Evolutionary conservation across 2,113 vertebrate species (phyloP).

Genomic region (Melozone crissalis): DNA sequence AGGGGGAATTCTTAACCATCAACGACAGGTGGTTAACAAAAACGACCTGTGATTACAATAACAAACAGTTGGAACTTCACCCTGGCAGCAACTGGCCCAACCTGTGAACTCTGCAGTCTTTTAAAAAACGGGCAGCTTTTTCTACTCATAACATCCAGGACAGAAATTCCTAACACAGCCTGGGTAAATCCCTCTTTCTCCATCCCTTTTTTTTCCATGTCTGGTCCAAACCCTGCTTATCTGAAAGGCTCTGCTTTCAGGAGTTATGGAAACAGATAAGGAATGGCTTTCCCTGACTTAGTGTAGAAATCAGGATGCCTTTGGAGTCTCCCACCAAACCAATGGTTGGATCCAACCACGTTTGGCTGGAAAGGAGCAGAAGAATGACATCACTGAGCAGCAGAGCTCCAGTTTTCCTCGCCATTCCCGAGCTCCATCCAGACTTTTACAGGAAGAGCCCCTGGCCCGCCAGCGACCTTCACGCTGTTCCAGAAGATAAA

Average conservation of each 20-base stretch:
- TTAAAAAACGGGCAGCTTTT: too few species aligned
- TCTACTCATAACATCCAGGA: not conserved
- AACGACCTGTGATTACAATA: too few species aligned
- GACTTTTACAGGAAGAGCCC: constrained; percentile 17
- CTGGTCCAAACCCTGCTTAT: not conserved
- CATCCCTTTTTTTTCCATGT: not conserved
- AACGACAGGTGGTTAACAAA: too few species aligned
- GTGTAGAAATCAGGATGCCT: not conserved
- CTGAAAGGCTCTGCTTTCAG: not conserved
- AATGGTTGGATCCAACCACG: not conserved
- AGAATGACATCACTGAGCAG: not conserved
- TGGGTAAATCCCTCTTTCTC: not conserved
- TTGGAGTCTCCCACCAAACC: not conserved
- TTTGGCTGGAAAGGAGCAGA: not conserved
- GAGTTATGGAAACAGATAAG: not conserved
- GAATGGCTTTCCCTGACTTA: not conserved
- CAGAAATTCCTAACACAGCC: not conserved
- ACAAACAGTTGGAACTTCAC: too few species aligned
- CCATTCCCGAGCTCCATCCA: not conserved
- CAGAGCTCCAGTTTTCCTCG: not conserved
- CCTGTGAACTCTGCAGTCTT: too few species aligned
- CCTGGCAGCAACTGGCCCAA: too few species aligned
- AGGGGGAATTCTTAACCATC: too few species aligned
- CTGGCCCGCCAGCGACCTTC: constrained; percentile 40
- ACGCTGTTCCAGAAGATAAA: constrained; percentile 3